Conservation (phyloP, 2,888 invertebrate species). For the Drosophila greeni region DNA sequence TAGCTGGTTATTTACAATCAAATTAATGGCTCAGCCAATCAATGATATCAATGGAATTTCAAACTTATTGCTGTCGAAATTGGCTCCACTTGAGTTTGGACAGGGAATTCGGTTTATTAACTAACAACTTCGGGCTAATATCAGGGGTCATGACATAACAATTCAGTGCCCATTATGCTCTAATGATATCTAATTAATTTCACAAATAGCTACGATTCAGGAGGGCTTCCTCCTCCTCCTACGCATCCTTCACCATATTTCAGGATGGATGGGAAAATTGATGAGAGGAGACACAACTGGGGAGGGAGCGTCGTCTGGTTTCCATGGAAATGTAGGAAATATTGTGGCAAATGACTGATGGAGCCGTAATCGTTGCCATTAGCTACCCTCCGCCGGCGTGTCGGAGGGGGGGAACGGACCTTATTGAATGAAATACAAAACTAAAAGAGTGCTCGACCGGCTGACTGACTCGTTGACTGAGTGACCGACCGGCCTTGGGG, state of each 20-base stretch:
- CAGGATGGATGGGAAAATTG: conserved; percentile 12
- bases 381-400: conserved; percentile 26
- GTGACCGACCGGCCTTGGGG: conserved; percentile 46
- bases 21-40: background rate
- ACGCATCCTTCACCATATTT: conserved; percentile 1
- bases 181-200: conserved; percentile 49
- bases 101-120: conserved; percentile 37
- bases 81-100: conserved; percentile 2
- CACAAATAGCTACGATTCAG: conserved; percentile 40
- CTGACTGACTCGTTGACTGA: conserved; percentile 15
- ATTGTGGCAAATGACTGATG: conserved; percentile 48
- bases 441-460: conserved; percentile 25
- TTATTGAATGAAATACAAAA: conserved; percentile 34
- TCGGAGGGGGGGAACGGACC: background rate
- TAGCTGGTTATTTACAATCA: background rate
- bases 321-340: conserved; percentile 30
- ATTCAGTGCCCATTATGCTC: conserved; percentile 34
- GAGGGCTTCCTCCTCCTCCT: background rate
- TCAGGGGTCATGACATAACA: conserved; percentile 23
- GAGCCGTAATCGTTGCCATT: conserved; percentile 50
- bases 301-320: conserved; percentile 18
- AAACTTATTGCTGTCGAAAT: conserved; percentile 14
- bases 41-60: conserved; percentile 13
- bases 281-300: conserved; percentile 4
- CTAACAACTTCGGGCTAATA: conserved; percentile 20